Conservation (phyloP, 2,113 vertebrate genomes). For the Rhinogobius similis region DNA sequence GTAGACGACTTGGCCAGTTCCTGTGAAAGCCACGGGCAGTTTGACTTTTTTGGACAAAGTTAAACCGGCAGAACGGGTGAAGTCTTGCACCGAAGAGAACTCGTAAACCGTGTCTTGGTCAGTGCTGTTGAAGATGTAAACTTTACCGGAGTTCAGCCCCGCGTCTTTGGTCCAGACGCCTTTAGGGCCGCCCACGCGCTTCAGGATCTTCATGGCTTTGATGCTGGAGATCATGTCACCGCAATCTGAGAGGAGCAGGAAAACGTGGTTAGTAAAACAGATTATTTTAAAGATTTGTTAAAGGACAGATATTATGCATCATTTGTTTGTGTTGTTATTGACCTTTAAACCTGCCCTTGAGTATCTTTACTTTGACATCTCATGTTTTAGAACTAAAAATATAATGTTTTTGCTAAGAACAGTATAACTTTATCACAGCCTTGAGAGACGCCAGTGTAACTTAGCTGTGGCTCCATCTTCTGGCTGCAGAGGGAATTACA, state of each 20-base stretch:
- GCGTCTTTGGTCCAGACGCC: slow-evolving; percentile 94
- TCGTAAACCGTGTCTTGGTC: slow-evolving; percentile 83
- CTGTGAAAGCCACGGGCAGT: slow-evolving; percentile 88
- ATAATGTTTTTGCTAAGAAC: too few relatives aligned
- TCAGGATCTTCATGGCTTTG: slow-evolving; percentile 96
- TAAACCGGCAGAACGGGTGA: slow-evolving; percentile 83
- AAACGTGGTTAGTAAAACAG: neutral
- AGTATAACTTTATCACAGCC: too few relatives aligned
- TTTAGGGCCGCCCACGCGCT: slow-evolving; percentile 83
- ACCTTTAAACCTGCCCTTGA: too few relatives aligned
- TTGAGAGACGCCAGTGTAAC: too few relatives aligned
- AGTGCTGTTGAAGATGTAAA: slow-evolving; percentile 89
- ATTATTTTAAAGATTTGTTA: neutral
- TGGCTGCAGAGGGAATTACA: too few relatives aligned
- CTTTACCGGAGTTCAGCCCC: slow-evolving; percentile 77
- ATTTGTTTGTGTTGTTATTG: too few relatives aligned
- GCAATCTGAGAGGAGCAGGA: slow-evolving; percentile 81
- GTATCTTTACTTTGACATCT: too few relatives aligned
- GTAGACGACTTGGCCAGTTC: slow-evolving; percentile 88
- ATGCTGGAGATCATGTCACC: slow-evolving; percentile 90
- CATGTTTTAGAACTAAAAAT: too few relatives aligned
- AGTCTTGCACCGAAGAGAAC: slow-evolving; percentile 87
- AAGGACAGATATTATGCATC: neutral
- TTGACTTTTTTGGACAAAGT: slow-evolving; percentile 82
- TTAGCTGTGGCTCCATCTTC: too few relatives aligned